phyloP scores from a whole-genome alignment of 2,888 invertebrate genomes.

The Saturnia japonica region DNA sequence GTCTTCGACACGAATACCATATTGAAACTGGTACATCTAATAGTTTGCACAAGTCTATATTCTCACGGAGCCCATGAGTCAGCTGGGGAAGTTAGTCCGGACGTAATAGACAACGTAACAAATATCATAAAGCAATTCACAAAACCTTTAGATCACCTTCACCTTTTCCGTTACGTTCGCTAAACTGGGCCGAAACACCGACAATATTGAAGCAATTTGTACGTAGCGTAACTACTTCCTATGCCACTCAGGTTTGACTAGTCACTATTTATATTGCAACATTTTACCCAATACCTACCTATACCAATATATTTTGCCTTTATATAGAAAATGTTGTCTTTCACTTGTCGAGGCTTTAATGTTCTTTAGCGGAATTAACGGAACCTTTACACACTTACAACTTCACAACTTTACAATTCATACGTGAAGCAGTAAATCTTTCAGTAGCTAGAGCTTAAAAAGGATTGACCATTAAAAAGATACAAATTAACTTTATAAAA shows the following conservation, averaged over 20 bases:
- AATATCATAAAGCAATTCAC: slow-evolving; percentile 30
- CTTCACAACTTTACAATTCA: too few species aligned
- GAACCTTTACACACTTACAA: background rate
- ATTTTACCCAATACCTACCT: background rate
- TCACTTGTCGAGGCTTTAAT: background rate
- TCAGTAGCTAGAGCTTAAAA: too few species aligned
- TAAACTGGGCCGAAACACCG: slow-evolving; percentile 47
- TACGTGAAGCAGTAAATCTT: too few species aligned
- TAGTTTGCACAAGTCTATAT: background rate
- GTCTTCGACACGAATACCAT: background rate
- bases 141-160: slow-evolving; percentile 50
- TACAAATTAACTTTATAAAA: too few species aligned
- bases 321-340: background rate
- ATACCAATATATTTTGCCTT: background rate
- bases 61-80: background rate
- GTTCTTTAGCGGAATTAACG: background rate
- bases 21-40: background rate
- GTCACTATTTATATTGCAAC: background rate
- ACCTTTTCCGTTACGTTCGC: slow-evolving; percentile 50
- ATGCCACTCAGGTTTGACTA: background rate
- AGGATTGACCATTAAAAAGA: too few species aligned
- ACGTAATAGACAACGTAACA: slow-evolving; percentile 21
- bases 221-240: background rate
- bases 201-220: background rate
- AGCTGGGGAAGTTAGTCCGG: background rate